Evolutionary conservation across 2,888 invertebrate species (phyloP).

Genomic region (Phyllotreta striolata): DNA sequence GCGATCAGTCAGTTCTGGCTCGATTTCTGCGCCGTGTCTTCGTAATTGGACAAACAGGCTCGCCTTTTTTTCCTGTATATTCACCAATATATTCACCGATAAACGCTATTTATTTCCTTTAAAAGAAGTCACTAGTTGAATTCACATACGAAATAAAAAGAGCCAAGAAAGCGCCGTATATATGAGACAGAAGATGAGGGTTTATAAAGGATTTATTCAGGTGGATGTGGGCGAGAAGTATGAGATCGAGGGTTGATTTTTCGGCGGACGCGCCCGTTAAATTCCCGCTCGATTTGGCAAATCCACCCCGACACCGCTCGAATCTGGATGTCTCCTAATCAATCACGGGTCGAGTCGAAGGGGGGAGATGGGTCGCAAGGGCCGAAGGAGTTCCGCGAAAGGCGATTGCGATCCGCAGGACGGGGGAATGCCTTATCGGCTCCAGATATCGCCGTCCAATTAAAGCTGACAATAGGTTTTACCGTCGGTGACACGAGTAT

Average conservation of each 20-base stretch:
- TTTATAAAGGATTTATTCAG: no score
- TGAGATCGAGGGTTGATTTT: slow-evolving; percentile 10
- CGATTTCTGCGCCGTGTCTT: slow-evolving; percentile 33
- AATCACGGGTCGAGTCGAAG: slow-evolving; percentile 59
- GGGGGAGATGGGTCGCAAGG: slow-evolving; percentile 35
- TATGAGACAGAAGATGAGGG: no score
- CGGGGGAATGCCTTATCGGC: slow-evolving; percentile 55
- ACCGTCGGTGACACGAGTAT: slow-evolving; percentile 60
- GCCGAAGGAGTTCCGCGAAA: no score
- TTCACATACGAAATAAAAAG: no score
- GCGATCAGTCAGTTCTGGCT: slow-evolving; percentile 35
- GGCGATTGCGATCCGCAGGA: slow-evolving; percentile 52
- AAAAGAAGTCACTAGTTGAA: no score
- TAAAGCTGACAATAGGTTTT: slow-evolving; percentile 65
- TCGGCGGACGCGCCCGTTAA: no score
- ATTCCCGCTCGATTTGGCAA: no score
- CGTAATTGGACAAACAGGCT: slow-evolving; percentile 39
- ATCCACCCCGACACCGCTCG: slow-evolving; percentile 55
- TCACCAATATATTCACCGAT: no score
- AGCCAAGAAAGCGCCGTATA: no score
- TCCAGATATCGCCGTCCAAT: slow-evolving; percentile 63
- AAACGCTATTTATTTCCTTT: no score
- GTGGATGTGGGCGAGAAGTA: no score
- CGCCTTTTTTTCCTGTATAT: slow-evolving; percentile 20
- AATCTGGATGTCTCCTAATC: slow-evolving; percentile 61